phyloP scores from a whole-genome alignment of 2,888 invertebrate genomes.

The Serripes groenlandicus region DNA sequence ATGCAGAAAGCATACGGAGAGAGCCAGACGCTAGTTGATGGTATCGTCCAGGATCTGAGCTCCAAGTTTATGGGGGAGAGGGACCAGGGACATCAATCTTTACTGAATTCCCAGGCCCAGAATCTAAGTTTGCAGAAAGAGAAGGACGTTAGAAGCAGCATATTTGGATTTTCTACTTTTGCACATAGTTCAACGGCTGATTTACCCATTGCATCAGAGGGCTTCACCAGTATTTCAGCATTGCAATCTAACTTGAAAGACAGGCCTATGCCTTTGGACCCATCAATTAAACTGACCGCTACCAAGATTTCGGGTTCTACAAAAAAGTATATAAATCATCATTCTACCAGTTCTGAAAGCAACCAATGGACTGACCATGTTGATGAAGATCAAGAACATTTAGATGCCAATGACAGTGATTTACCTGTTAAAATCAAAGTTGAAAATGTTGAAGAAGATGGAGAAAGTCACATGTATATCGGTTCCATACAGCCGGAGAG shows the following conservation, averaged over 20 bases:
- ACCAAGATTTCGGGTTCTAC: background rate
- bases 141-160: no score
- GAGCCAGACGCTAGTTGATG: slow-evolving; percentile 40
- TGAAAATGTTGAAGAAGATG: slow-evolving; percentile 19
- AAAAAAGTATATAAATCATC: background rate
- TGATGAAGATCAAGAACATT: background rate
- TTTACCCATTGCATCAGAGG: no score
- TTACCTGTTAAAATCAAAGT: slow-evolving; percentile 4
- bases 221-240: background rate
- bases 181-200: no score
- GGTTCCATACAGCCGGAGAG: background rate
- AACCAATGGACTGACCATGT: background rate
- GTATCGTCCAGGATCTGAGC: slow-evolving; percentile 44
- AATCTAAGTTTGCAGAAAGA: no score
- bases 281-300: background rate
- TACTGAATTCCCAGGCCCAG: no score
- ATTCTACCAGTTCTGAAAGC: background rate
- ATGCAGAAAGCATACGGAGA: slow-evolving; percentile 6
- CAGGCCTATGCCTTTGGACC: background rate
- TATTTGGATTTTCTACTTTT: no score
- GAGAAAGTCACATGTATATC: background rate
- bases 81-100: no score
- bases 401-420: background rate
- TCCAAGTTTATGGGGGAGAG: no score
- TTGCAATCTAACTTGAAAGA: no score